Evolutionary conservation across 2,797 vertebrate species (phyloP), one percentile per base, ranked within the genome.

Genomic region (Diplodus puntazzo): DNA sequence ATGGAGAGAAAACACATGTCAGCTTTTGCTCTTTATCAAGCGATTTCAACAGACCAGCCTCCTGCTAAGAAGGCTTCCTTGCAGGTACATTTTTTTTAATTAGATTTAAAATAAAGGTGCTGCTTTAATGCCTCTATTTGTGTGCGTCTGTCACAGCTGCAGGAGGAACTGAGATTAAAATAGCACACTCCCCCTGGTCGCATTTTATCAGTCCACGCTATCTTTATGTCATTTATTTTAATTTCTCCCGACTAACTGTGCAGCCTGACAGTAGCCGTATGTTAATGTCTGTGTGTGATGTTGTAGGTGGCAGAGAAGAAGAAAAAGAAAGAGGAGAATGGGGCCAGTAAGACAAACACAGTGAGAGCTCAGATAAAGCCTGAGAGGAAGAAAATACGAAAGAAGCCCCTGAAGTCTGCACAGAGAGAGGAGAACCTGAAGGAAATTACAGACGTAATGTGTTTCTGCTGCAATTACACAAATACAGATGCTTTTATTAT

Each of bases 1-100:
- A 95, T 96, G 95, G 94, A 95, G 79, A 81, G 77, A 55, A 91
- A 91, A 94, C 94, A 90, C 90, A 93, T 94, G 94, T 96, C 96
- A 1, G 96, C 96, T 0, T 94, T 95, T 83, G 84, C 87, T 20
- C 64, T 94, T 49, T 96, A 96, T 85, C 84, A 93, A 57, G 82
- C 77, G 2, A 0, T 94, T 7, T 65, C 86, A 34, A 0, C 54
- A 67, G 81, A 85, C 7, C 5, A 13, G 2, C 1, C 75, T 50
- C 65, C 88, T 4, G 59, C 52, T 4, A 87, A 87, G 43, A 81
- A 85, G 50, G 23, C 81, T 14, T 9, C 61, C 0, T 21, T 61
- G 11, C 83, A 90, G 94, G 95, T 96, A 93, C 10, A 60, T 0
- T 11, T 2, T 0, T 11, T 2, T 25, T 1, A 7, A 34, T 34